Base-by-base conservation (phyloP, 2,797 vertebrate genomes). In the Sebastolobus alascanus region DNA sequence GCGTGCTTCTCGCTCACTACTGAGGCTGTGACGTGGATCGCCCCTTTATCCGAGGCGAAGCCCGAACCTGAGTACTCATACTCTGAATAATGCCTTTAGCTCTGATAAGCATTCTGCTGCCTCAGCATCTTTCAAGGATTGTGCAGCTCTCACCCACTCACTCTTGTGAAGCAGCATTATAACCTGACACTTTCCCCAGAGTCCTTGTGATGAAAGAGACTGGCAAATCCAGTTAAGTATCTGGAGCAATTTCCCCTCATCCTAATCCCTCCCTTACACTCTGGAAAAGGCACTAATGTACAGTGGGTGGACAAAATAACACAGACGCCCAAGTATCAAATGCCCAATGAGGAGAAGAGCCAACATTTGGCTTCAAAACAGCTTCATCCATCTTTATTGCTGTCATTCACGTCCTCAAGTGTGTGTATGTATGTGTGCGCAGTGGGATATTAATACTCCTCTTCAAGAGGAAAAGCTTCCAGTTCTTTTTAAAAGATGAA, bases 21-120 rank as follows among this genome's bases (percentile, higher is more conserved):
- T 3, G 75, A 82, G 73, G 54, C 85, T 80, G 77, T 52, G 77
- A 84, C 82, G 85, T 77, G 85, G 83, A 79, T 80, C 61, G 77
- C 87, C 79, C 89, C 90, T 91, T 92, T 93, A 95, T 95, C 93
- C 81, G 91, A 86, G 87, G 80, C 72, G 50, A 76, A 90, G 87
- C 87, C 78, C 86, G 80, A 90, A 88, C 82, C 87, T 68, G 85
- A 89, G 89, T 68, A 72, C 90, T 92, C 87, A 43, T 84, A 87
- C 86, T 91, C 84, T 86, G 91, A 94, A 93, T 93, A 93, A 94
- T 91, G 92, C 93, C 92, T 92, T 87, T 64, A 91, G 89, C 87
- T 86, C 92, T 94, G 94, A 95, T 95, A 94, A 94, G 94, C 94
- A 94, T 91, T 93, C 87, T 91, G 94, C 94, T 79, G 90, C 89